Base-by-base conservation (phyloP, 2,797 vertebrate species). In the Hoplostethus mediterraneus region DNA sequence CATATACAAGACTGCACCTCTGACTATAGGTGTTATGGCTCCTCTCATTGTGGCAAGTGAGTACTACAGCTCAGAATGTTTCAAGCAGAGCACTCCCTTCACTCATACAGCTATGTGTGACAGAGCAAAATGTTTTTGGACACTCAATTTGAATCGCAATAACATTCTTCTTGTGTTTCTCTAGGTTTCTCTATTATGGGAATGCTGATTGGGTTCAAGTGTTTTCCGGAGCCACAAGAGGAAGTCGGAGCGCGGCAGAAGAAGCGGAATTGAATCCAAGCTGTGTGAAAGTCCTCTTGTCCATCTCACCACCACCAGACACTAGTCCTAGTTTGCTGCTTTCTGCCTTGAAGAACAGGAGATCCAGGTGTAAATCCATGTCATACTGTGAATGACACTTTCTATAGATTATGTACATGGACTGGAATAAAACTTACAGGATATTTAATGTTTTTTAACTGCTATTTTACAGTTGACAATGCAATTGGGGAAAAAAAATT, bases 41-140 rank as follows among this genome's bases (percentile, higher is more conserved):
- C 98, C 98, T 4, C 95, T 99, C 53, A 95, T 98, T 83, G 97
- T 99, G 63, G 97, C 98, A 88, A 96, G 98, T 99, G 92, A 96
- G 97, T 94, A 73, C 12, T 94, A 73, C 12, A 44, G 4, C 11
- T 44, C 3, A 14, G 12, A 44, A 36, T 36, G 33, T 0, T 36
- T 28, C 28, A 28, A 28, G 28, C 28, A 28, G 28, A 28, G 33
- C 5, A 36, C 7, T 6, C 33, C 33, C 33, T 36, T 36, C 12
- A 2, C 11, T 44, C 42, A 21, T 21, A 21, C 21, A 12, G 10
- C 2, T 40, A 3, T 44, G 3, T 44, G 42, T 44, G 42, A 3
- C 2, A 12, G 6, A 17, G 28, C 33, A 36, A 65, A 62, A 30
- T 8, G 4, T 16, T 21, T 45, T 4, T 21, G 13, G 14, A 30